Evolutionary conservation across 1,140 invertebrate genomes (phyloP), one percentile per base, ranked within the genome.

Genomic region (Ostrea denselamellosa): DNA sequence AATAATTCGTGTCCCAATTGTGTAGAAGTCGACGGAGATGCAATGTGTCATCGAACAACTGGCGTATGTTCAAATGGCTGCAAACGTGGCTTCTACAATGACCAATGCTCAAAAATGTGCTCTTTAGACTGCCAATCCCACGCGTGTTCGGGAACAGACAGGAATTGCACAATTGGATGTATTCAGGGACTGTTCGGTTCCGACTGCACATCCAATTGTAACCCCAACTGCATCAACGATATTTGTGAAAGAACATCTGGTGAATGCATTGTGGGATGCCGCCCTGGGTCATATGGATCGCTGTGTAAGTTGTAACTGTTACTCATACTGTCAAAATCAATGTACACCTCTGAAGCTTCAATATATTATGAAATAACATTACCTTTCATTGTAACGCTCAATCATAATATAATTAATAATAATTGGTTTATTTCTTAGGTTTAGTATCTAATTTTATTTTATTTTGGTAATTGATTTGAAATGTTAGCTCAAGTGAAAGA

Each of bases 1-100:
- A 85, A 65, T 19, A 81, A 85, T 8, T 51, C 71, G 17, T 91
- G 90, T 85, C 83, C 22, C 17, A 87, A 52, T 81, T 87, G 88
- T 71, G n/a, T 68, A 44, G 17, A 22, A 7, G 58, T 34, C 52
- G 54, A 65, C 14, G 54, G 84, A 17, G 25, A 25, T 14, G 10
- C 53, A 19, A 65, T 53, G 12, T 89, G 88, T 86, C 71, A 88
- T 34, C 62, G 62, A 8, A 12, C n/a, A 0, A 77, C 58, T 2
- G 86, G 88, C 0, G 51, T n/a, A 44, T 89, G 88, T 34, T 77
- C 12, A 10, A 10, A 14, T 9, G 84, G 56, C 14, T 89, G 88
- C 53, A 82, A 71, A 19, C 65, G 44, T 22, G 83, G 84, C 0
- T 88, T 54, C n/a, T 77, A 77, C 17, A 83, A 65, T n/a, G 44